Base-by-base conservation (phyloP, 2,113 vertebrate species). In the Lagopus muta region DNA sequence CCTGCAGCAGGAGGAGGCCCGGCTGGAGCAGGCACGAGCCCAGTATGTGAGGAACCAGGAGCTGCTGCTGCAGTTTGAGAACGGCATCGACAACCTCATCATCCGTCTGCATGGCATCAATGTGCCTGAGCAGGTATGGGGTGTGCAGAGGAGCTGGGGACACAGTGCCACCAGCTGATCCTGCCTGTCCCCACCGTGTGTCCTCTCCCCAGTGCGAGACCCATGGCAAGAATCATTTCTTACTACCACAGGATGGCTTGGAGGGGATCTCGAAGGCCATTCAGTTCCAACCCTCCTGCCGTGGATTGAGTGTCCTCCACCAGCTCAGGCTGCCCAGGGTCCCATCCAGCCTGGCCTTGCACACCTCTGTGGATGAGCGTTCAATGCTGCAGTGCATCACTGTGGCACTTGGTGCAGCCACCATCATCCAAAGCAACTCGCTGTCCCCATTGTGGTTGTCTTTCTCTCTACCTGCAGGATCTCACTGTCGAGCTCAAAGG, bases 401-500 rank as follows among this genome's bases (percentile, higher is more conserved):
- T 5, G 22, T 67, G 36, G 38, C n/a, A 2, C 8, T 36, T 12
- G 40, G 21, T 30, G 55, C 60, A 7, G 70, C 84, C 66, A 40
- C 52, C 6, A 0, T 9, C 7, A 28, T 19, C 79, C 9, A 20
- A 6, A 12, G 43, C 6, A 14, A 8, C 10, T 36, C 8, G 1
- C 57, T 76, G 52, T 66, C 17, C 7, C 34, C 58, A 47, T 27
- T 47, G 2, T 18, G 11, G 40, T 1, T 6, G 8, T 20, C 22
- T 20, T 55, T 50, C 67, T 36, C 32, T 38, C n/a, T 12, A 24
- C 7, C 38, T 64, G 17, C 55, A 96, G 95, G 67, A 80, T 0
- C 6, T 40, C 5, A 4, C 74, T 4, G 28, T 0, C 6, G 32
- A 19, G 0, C 13, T 8, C 52, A 4, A 1, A 25, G 57, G 52